A percentile compares a stretch with the other conserved stretches of the same genome.
phyloP scores from a whole-genome alignment of 2,888 invertebrate species.

The Pelosia muscerda region DNA sequence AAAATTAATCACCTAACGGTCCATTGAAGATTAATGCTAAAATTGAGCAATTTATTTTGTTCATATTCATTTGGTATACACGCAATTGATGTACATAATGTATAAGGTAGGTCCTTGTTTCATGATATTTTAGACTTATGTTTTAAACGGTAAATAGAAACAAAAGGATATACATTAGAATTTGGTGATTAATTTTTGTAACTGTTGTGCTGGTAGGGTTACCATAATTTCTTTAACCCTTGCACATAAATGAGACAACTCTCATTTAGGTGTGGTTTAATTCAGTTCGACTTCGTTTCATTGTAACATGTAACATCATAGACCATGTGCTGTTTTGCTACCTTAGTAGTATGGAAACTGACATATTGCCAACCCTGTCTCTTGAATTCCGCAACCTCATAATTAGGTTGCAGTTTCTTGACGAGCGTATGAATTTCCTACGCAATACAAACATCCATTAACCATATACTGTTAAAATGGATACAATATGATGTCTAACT shows the following conservation, averaged over 20 bases:
- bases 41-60: background rate
- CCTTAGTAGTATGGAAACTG: background rate
- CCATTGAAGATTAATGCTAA: constrained; percentile 6
- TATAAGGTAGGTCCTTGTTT: too few species aligned
- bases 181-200: background rate
- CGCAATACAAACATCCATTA: background rate
- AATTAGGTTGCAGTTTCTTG: background rate
- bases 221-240: background rate
- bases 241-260: background rate
- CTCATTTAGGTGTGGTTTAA: background rate
- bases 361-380: too few species aligned
- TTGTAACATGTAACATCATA: too few species aligned
- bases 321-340: background rate
- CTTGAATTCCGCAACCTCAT: background rate
- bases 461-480: background rate
- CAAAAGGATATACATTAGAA: background rate
- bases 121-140: too few species aligned
- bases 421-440: background rate
- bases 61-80: background rate
- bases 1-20: constrained; percentile 5
- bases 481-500: background rate
- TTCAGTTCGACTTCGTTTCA: background rate
- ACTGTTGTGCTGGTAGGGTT: background rate
- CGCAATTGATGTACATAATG: background rate
- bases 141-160: too few species aligned